Conservation (phyloP, 2,113 vertebrate genomes). For the Hipposideros armiger region DNA sequence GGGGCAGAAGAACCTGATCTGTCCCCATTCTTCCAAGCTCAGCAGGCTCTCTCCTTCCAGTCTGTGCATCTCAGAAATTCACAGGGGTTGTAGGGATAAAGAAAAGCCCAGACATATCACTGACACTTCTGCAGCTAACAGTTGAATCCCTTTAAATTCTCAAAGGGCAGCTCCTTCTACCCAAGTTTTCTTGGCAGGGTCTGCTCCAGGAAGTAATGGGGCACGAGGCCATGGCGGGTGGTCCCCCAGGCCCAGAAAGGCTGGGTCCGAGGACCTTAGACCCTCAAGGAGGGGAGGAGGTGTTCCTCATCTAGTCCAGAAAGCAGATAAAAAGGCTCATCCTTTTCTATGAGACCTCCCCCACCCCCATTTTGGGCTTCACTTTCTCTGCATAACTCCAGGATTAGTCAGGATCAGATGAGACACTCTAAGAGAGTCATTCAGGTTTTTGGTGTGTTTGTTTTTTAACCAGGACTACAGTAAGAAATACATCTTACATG, state of each 20-base stretch:
- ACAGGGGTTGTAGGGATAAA: neutral
- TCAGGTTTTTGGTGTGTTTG: too few species aligned
- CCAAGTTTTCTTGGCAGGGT: neutral
- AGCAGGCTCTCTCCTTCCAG: neutral
- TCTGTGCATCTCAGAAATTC: slow-evolving; percentile 8
- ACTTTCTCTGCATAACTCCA: neutral
- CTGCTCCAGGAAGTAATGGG: neutral
- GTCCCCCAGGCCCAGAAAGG: neutral
- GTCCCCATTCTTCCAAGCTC: neutral
- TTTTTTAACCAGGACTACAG: neutral
- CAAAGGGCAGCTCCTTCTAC: neutral
- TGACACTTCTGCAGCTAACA: neutral
- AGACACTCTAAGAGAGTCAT: neutral
- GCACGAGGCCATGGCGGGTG: neutral
- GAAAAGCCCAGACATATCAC: neutral
- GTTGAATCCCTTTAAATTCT: neutral
- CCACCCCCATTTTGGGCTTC: neutral
- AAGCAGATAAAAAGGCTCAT: neutral
- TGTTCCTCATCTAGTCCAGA: too few species aligned
- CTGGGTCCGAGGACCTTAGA: neutral
- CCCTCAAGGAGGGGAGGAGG: neutral
- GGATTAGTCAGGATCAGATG: neutral
- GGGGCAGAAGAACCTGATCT: neutral
- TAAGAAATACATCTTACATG: neutral
- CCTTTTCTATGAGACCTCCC: neutral